Evolutionary conservation across 2,888 invertebrate genomes (phyloP), one percentile per base, ranked within the genome.

Genomic region (Glaucopsyche alexis): DNA sequence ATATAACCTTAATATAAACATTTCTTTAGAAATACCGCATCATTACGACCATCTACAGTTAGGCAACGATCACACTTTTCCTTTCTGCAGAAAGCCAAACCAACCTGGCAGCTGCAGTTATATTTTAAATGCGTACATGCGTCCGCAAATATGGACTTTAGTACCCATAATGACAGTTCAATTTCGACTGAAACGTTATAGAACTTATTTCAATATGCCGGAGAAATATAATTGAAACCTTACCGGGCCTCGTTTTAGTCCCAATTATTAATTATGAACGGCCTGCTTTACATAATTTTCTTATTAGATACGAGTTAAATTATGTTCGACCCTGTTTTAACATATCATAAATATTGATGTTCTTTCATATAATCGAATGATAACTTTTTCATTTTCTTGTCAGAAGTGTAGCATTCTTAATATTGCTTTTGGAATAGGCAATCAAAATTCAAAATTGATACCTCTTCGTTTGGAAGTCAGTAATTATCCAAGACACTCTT

Each of bases 211-310:
- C 38, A 29, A 29, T 60, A 60, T 11, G 29, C 29, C 38, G 29
- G 29, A 29, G 60, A 60, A 60, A 60, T 60, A 60, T 60, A 60
- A 60, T 60, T 60, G 60, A 60, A 60, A 60, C 60, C 29, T 60
- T 60, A 60, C 60, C 38, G 66, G 66, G 49, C 82, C 85, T 84
- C 82, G 81, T 84, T 87, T 81, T 80, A 80, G 83, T 80, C 86
- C 82, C 81, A 89, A 91, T 90, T 90, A 91, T 89, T 91, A 90
- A 91, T 91, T 90, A 87, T 85, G 89, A 91, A 87, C 84, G 84
- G 81, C 78, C 81, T 81, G 80, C 85, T 91, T 90, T 88, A 90
- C 91, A 91, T 91, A 91, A 91, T 90, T 91, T 88, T 87, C 88
- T 88, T 89, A 91, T 91, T 89, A 89, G 83, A 84, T 84, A 86